Evolutionary conservation across 2,888 invertebrate genomes (phyloP), one percentile per base, ranked within the genome.

Genomic region (Myathropa florea): DNA sequence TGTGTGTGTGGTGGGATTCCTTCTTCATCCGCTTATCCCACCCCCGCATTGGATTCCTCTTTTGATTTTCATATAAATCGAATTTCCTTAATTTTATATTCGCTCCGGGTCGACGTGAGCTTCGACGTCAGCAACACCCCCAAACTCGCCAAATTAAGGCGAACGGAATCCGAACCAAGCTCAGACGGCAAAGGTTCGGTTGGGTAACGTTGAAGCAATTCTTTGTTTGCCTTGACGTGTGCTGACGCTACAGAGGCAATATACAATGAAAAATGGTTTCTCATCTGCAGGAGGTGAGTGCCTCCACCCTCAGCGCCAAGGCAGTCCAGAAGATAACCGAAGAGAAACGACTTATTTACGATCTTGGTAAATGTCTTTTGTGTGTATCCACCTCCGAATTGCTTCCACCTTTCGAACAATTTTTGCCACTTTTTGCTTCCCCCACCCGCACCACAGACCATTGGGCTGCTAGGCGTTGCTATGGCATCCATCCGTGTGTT

Each of bases 81-180:
- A 90, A 89, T 90, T 90, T 89, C 88, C 89, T 90, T 89, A 89
- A 89, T 89, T 89, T 89, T 84, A 86, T 89, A 89, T 90, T 89
- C 88, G 79, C 77, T 87, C 83, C 46, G 46, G 83, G 83, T 86
- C 88, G 79, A 83, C 36, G 26, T 18, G 12, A 28, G 28, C 28
- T 60, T 28, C 70, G 23, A 72, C 53, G 59, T 71, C 68, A 78
- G 85, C 81, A 76, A 61, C 71, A 75, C 75, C n/a, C n/a, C n/a
- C 18, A 4, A 46, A 1, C 39, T 0, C 4, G 4, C n/a, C 39
- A 14, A 46, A n/a, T 14, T 36, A 14, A 36, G 30, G 12, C 12
- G 3, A 33, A 33, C 33, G 33, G 33, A 33, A 33, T 12, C 12
- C 12, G 33, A 33, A 33, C 3, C 33, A 33, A 33, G 12, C 33